Evolutionary conservation across 2,888 invertebrate genomes (phyloP).

Genomic region (Petrolisthes manimaculis): DNA sequence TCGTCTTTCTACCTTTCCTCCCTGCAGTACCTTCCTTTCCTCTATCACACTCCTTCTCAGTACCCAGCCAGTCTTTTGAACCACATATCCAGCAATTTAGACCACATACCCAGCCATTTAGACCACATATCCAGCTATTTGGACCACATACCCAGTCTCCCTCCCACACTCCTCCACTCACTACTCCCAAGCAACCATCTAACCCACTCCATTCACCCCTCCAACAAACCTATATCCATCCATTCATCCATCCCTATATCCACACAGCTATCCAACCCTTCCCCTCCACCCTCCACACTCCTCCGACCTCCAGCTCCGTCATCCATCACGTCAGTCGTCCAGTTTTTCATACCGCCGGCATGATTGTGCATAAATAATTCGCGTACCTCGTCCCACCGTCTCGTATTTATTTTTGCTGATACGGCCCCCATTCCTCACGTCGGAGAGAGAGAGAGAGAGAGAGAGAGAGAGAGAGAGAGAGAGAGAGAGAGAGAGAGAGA

Average conservation of each 20-base stretch:
- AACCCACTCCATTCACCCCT: not conserved
- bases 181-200: not conserved
- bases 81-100: not conserved
- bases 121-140: not conserved
- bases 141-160: not conserved
- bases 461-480: not conserved
- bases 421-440: slow-evolving; percentile 24
- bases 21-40: not conserved
- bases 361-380: slow-evolving; percentile 47
- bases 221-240: not conserved
- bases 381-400: slow-evolving; percentile 11
- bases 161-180: not conserved
- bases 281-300: no score
- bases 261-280: not conserved
- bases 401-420: slow-evolving; percentile 39
- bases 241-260: not conserved
- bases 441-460: not conserved
- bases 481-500: not conserved
- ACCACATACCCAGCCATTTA: not conserved
- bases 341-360: slow-evolving; percentile 18
- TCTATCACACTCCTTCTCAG: not conserved
- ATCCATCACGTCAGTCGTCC: not conserved
- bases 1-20: not conserved
- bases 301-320: not conserved
- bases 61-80: not conserved